phyloP scores from a whole-genome alignment of 2,113 vertebrate species.

The Dicerorhinus sumatrensis region DNA sequence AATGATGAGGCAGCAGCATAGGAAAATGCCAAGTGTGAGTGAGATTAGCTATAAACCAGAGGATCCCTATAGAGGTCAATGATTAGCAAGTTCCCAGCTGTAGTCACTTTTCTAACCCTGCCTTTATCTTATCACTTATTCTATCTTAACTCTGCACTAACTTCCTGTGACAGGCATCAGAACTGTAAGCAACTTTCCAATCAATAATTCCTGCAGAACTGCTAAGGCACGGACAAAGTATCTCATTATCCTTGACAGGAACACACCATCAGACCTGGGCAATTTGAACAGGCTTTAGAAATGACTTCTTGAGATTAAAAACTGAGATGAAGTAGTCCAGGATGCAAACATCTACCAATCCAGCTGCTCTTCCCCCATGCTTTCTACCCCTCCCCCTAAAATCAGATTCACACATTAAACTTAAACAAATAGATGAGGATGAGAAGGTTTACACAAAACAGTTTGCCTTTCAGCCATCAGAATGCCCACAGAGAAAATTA shows the following conservation, averaged over 20 bases:
- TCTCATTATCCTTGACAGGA: constrained; percentile 56
- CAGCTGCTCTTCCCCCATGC: not conserved
- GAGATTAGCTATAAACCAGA: constrained; percentile 87
- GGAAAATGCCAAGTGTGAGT: constrained; percentile 85
- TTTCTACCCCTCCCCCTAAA: not conserved
- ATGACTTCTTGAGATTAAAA: constrained; percentile 24
- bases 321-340: not conserved
- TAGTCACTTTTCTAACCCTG: constrained; percentile 83
- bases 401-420: constrained; percentile 1
- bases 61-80: constrained; percentile 87
- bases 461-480: not conserved
- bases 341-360: constrained; percentile 2
- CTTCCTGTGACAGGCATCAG: constrained; percentile 68
- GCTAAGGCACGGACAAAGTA: not conserved
- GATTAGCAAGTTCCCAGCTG: constrained; percentile 85
- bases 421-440: not conserved
- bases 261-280: constrained; percentile 34
- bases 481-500: not conserved
- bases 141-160: constrained; percentile 74
- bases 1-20: constrained; percentile 83
- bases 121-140: constrained; percentile 84
- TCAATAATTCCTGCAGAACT: constrained; percentile 78
- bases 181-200: constrained; percentile 70
- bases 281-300: not conserved
- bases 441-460: not conserved